phyloP scores from a whole-genome alignment of 2,797 vertebrate genomes.

The Prunella strophiata region DNA sequence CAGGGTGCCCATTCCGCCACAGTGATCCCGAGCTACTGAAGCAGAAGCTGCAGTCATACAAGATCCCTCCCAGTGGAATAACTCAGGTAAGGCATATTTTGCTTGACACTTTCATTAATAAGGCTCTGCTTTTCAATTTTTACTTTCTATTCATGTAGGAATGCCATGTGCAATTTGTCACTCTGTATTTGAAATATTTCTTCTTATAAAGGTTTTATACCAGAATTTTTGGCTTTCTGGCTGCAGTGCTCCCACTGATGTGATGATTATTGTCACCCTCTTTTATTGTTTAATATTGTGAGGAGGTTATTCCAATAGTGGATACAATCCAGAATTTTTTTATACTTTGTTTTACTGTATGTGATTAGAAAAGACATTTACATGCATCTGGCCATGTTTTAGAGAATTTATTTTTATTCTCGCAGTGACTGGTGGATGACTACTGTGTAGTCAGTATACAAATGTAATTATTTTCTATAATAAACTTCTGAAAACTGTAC shows the following conservation, averaged over 20 bases:
- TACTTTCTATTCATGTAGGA: neutral
- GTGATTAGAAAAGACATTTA: neutral
- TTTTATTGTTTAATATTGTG: neutral
- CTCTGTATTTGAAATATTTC: neutral
- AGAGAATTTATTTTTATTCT: slow-evolving; percentile 1
- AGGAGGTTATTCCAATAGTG: neutral
- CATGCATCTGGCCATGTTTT: slow-evolving; percentile 45
- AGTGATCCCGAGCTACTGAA: slow-evolving; percentile 92
- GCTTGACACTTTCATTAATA: neutral
- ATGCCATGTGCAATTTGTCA: neutral
- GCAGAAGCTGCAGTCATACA: slow-evolving; percentile 94
- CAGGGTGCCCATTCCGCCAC: slow-evolving; percentile 97
- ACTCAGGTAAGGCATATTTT: slow-evolving; percentile 77
- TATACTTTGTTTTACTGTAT: slow-evolving; percentile 10
- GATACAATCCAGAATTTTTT: neutral
- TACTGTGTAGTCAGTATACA: neutral
- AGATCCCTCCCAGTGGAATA: slow-evolving; percentile 85
- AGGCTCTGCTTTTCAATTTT: neutral
- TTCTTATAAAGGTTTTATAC: neutral
- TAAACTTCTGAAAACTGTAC: neutral
- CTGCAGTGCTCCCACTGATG: neutral
- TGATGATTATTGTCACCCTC: neutral
- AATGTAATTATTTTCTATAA: neutral
- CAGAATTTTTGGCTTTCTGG: neutral
- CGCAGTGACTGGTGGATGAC: neutral